Evolutionary conservation across 2,113 vertebrate species (phyloP).

Genomic region (Microtus richardsoni): DNA sequence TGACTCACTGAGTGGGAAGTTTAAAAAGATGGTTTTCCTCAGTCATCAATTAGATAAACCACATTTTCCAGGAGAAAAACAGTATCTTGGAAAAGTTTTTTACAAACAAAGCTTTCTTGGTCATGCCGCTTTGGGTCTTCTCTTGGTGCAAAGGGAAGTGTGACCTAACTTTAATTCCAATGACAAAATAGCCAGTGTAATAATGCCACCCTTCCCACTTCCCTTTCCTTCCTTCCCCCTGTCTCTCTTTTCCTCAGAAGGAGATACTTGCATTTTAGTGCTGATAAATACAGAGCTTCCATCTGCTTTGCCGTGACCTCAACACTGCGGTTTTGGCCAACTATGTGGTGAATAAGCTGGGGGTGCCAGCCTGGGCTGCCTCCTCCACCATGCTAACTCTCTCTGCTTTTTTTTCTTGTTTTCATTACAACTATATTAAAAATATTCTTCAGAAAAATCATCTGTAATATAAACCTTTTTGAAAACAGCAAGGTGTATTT

Average conservation of each 20-base stretch:
- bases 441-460: background rate
- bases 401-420: background rate
- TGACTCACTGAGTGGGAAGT: conserved; percentile 89
- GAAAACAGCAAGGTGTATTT: conserved; percentile 1
- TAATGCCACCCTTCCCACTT: conserved; percentile 48
- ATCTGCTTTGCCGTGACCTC: conserved; percentile 61
- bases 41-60: conserved; percentile 89
- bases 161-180: conserved; percentile 76
- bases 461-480: background rate
- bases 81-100: conserved; percentile 82
- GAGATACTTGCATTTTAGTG: conserved; percentile 62
- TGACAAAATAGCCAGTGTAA: conserved; percentile 78
- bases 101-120: conserved; percentile 73
- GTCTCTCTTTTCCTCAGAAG: conserved; percentile 55
- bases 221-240: conserved; percentile 46
- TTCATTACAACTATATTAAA: background rate
- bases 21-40: conserved; percentile 87
- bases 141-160: conserved; percentile 72
- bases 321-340: conserved; percentile 66
- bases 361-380: background rate
- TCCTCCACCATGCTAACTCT: background rate
- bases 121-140: conserved; percentile 62
- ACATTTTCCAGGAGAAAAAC: conserved; percentile 90
- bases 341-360: conserved; percentile 33
- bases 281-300: conserved; percentile 70